Evolutionary conservation across 2,797 vertebrate species (phyloP), one percentile per base, ranked within the genome.

Genomic region (Mastacembelus armatus): DNA sequence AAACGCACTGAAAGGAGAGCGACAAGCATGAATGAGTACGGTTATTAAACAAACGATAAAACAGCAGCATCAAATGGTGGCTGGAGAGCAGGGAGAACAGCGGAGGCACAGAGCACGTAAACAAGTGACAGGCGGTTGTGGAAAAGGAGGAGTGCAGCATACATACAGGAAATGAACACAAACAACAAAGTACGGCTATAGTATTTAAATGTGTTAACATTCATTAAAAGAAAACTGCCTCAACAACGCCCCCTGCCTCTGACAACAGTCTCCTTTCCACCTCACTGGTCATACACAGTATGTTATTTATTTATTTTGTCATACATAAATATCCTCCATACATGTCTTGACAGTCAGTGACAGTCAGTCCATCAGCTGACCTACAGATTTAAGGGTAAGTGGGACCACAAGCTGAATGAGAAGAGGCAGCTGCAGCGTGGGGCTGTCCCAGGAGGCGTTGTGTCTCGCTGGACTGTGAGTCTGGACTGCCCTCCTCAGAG

Each of bases 401-500:
- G n/a, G 92, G 87, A 29, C 70, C 85, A 68, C 10, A 18, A 0
- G 81, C 57, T 26, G 86, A 80, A 1, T 74, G 56, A 66, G 83
- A 56, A 0, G 93, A 84, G 60, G 95, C 92, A 5, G 61, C 77
- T 26, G 44, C 83, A 0, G 75, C 63, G 47, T 92, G 92, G 0
- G 94, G 85, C 52, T 89, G 92, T 32, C 71, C 42, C 24, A 91
- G 87, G 6, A 59, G 83, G 18, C 0, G 76, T 7, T 27, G 85
- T 2, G 86, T 86, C 16, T 93, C 92, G 45, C 60, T 11, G 78
- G 81, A 7, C 84, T 93, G 89, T 1, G 45, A 89, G 62, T 71
- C 90, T 19, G 86, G 92, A 81, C 77, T 85, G 55, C 33, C 85
- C 59, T 91, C 89, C 12, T 89, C 76, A 0, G 88, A 89, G 65